Evolutionary conservation across 2,888 invertebrate genomes (phyloP).

Genomic region (Philereme vetulata): DNA sequence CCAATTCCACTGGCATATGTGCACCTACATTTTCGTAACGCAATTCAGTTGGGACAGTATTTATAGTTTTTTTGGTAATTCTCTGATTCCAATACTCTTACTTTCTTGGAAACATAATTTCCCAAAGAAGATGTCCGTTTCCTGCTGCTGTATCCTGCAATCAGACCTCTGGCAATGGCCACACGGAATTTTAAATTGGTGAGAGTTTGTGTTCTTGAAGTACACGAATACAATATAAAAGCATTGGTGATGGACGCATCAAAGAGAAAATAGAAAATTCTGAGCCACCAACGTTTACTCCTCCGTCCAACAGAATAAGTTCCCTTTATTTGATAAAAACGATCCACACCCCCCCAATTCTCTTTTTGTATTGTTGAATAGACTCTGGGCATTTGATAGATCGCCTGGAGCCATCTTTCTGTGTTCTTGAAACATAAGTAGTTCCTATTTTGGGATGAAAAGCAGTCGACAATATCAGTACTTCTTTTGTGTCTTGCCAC

Average conservation of each 20-base stretch:
- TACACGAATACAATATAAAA: constrained; percentile 36
- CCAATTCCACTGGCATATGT: constrained; percentile 29
- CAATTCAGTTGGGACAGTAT: constrained; percentile 17
- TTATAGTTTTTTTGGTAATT: constrained; percentile 11
- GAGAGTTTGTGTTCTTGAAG: too few relatives aligned
- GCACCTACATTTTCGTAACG: constrained; percentile 33
- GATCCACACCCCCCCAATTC: constrained; percentile 36
- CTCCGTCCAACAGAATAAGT: constrained; percentile 36
- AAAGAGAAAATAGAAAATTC: constrained; percentile 42
- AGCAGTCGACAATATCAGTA: constrained; percentile 39
- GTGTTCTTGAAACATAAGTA: too few relatives aligned
- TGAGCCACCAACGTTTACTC: constrained; percentile 40
- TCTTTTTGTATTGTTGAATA: constrained; percentile 26
- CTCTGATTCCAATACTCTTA: constrained; percentile 6
- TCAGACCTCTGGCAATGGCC: too few relatives aligned
- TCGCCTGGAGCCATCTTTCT: too few relatives aligned
- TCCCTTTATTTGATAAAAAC: constrained; percentile 33
- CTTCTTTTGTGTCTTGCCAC: constrained; percentile 41
- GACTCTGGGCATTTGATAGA: too few relatives aligned
- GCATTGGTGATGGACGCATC: constrained; percentile 42
- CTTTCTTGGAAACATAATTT: constrained; percentile 6
- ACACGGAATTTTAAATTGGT: too few relatives aligned
- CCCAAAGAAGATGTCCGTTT: constrained; percentile 24
- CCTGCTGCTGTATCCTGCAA: constrained; percentile 23
- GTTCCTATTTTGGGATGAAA: constrained; percentile 41